Conservation (phyloP, 37 sponge, comb jelly and placozoan genomes). For the Theonella swinhoei region DNA sequence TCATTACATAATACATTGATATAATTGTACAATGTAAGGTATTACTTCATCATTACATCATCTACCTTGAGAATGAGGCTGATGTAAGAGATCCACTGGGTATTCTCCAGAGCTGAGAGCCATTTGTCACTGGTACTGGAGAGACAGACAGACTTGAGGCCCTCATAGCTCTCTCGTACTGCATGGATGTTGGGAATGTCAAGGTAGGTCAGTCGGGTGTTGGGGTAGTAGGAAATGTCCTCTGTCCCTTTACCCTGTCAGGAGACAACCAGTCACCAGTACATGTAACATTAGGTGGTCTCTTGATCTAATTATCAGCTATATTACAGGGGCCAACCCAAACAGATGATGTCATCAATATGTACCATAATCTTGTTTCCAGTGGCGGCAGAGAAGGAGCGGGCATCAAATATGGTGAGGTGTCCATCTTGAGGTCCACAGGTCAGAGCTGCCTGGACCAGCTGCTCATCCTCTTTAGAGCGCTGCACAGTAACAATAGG, state of each 20-base stretch:
- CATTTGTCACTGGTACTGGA: constrained; percentile 73
- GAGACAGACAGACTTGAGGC: constrained; percentile 68
- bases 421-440: constrained; percentile 45
- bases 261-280: no score
- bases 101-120: constrained; percentile 88
- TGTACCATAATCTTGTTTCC: constrained; percentile 93
- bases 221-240: constrained; percentile 69
- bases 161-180: constrained; percentile 93
- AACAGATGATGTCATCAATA: background rate
- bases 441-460: constrained; percentile 60
- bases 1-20: no score
- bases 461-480: constrained; percentile 78
- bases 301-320: no score
- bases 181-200: constrained; percentile 99
- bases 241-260: constrained; percentile 95
- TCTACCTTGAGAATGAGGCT: constrained; percentile 83
- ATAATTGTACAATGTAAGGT: no score
- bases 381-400: constrained; percentile 87
- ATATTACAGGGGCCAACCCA: background rate
- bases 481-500: constrained; percentile 26
- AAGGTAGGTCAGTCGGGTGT: constrained; percentile 76
- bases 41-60: no score
- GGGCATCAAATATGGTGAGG: constrained; percentile 88
- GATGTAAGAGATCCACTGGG: constrained; percentile 91
- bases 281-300: background rate